Conservation (phyloP, 2,113 vertebrate species). For the Puntigrus tetrazona region DNA sequence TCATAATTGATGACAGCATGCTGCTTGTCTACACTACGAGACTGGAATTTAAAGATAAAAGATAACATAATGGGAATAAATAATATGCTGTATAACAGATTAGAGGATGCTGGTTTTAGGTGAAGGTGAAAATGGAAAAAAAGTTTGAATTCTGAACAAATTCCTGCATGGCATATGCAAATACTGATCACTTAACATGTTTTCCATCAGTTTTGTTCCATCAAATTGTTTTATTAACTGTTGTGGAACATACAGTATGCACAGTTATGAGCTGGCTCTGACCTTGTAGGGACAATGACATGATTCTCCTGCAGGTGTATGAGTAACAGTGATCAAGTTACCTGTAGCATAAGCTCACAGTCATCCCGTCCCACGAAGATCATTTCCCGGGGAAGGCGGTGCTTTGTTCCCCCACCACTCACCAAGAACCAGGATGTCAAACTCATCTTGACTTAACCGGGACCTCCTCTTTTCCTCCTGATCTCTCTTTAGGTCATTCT, state of each 20-base stretch:
- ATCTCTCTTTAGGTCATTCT: conserved; percentile 63
- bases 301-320: neutral
- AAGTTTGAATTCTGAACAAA: neutral
- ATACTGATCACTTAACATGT: neutral
- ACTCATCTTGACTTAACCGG: conserved; percentile 86
- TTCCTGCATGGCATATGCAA: neutral
- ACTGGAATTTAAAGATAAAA: conserved; percentile 76
- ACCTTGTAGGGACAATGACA: neutral
- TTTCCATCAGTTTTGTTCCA: neutral
- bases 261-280: neutral
- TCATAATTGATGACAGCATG: conserved; percentile 97
- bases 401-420: conserved; percentile 91
- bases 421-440: conserved; percentile 99
- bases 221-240: neutral
- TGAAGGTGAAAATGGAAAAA: neutral
- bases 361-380: conserved; percentile 99
- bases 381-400: conserved; percentile 97
- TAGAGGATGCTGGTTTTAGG: neutral
- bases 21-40: conserved; percentile 97
- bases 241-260: neutral
- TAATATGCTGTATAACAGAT: neutral
- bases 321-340: conserved; percentile 63
- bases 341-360: conserved; percentile 98
- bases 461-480: conserved; percentile 66
- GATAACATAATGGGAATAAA: conserved; percentile 47